phyloP scores from a whole-genome alignment of 2,113 vertebrate genomes.

The Megaptera novaeangliae region DNA sequence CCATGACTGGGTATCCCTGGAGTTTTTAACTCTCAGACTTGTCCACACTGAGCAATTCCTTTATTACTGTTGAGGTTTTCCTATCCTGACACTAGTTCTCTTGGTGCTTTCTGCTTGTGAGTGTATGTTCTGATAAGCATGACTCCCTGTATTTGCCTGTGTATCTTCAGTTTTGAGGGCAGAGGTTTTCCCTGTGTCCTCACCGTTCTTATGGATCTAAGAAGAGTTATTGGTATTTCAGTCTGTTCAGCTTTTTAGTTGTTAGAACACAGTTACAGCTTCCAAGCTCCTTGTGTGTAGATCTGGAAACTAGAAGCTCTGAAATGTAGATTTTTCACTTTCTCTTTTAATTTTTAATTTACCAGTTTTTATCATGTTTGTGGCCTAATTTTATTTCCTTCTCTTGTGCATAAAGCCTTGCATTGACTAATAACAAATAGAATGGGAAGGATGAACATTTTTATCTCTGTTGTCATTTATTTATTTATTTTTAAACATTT shows the following conservation, averaged over 20 bases:
- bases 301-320: background rate
- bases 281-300: background rate
- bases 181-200: background rate
- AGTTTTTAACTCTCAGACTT: background rate
- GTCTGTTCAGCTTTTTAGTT: background rate
- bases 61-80: background rate
- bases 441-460: background rate
- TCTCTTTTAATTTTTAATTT: conserved; percentile 1
- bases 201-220: background rate
- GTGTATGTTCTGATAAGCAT: background rate
- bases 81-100: background rate
- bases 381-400: background rate
- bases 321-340: background rate
- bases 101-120: background rate
- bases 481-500: background rate
- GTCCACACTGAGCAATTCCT: background rate
- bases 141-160: background rate
- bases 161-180: background rate
- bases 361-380: background rate
- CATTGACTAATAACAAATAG: background rate
- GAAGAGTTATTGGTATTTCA: background rate
- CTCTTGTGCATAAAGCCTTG: background rate
- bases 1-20: background rate
- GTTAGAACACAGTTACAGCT: background rate
- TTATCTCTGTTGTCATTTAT: background rate